Evolutionary conservation across 1,140 invertebrate species (phyloP).

Genomic region (Ceratina australensis): DNA sequence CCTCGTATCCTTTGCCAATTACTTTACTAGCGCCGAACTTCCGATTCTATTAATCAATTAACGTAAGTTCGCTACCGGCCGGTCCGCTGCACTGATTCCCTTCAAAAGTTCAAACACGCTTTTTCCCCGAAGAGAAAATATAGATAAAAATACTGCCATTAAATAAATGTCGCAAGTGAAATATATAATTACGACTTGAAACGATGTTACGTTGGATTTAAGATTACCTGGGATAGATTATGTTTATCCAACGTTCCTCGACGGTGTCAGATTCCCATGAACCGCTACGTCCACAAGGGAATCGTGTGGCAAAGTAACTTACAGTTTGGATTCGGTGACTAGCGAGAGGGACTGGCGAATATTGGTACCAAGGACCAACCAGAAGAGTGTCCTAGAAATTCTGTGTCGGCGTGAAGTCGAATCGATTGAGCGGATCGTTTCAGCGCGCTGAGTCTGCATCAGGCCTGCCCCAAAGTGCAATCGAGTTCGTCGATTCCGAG

Average conservation of each 20-base stretch:
- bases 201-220: too few species aligned
- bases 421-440: slow-evolving; percentile 62
- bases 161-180: too few species aligned
- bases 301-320: slow-evolving; percentile 37
- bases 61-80: slow-evolving; percentile 47
- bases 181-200: too few species aligned
- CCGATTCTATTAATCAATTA: slow-evolving; percentile 64
- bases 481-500: slow-evolving; percentile 38
- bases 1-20: slow-evolving; percentile 74
- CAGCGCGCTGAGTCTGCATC: slow-evolving; percentile 47
- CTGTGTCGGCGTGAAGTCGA: slow-evolving; percentile 48
- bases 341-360: slow-evolving; percentile 50
- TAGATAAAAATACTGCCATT: too few species aligned
- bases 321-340: slow-evolving; percentile 30
- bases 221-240: too few species aligned
- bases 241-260: background rate
- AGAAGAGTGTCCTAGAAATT: slow-evolving; percentile 56
- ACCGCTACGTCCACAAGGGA: slow-evolving; percentile 26
- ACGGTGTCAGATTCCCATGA: slow-evolving; percentile 1
- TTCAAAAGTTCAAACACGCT: background rate
- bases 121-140: too few species aligned
- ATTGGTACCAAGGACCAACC: slow-evolving; percentile 48
- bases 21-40: slow-evolving; percentile 62
- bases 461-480: slow-evolving; percentile 45
- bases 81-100: slow-evolving; percentile 6